A percentile compares a stretch with the other conserved stretches of the same genome.
Conservation (phyloP, 2,113 vertebrate species). For the Pionites leucogaster region DNA sequence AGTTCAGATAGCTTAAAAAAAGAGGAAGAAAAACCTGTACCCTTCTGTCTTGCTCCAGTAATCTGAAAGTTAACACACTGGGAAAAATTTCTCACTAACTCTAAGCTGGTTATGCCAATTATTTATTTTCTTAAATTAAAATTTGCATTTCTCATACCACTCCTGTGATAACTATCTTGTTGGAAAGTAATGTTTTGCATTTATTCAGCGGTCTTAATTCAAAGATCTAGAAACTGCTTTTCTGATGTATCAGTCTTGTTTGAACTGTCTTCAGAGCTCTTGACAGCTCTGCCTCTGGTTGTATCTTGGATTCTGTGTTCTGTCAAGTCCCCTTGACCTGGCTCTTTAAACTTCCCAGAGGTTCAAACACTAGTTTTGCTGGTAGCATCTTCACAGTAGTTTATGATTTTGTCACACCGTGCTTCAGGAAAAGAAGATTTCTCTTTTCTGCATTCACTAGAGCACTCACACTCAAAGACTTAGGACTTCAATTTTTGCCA, state of each 20-base stretch:
- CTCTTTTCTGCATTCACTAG: neutral
- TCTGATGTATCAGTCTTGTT: neutral
- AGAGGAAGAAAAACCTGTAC: constrained; percentile 19
- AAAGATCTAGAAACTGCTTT: neutral
- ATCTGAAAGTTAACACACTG: constrained; percentile 37
- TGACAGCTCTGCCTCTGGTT: constrained; percentile 36
- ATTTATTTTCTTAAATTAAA: neutral
- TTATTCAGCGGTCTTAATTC: neutral
- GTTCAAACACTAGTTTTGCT: constrained; percentile 10
- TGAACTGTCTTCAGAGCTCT: constrained; percentile 31
- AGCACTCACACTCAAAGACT: neutral
- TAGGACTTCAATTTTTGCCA: neutral
- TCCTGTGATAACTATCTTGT: fast-evolving
- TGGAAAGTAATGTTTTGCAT: neutral
- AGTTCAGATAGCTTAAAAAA: constrained; percentile 49
- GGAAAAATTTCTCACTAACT: neutral
- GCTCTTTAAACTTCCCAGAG: constrained; percentile 17
- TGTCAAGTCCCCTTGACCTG: constrained; percentile 27
- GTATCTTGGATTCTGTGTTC: constrained; percentile 32
- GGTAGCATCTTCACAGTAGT: neutral
- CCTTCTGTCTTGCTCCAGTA: constrained; percentile 19
- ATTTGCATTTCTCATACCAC: neutral
- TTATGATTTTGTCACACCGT: neutral
- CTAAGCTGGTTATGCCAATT: neutral
- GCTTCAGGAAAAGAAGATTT: neutral